A percentile compares a stretch with the other conserved stretches of the same genome.
phyloP scores from a whole-genome alignment of 2,797 vertebrate genomes.

The Cyprinodon diabolis region DNA sequence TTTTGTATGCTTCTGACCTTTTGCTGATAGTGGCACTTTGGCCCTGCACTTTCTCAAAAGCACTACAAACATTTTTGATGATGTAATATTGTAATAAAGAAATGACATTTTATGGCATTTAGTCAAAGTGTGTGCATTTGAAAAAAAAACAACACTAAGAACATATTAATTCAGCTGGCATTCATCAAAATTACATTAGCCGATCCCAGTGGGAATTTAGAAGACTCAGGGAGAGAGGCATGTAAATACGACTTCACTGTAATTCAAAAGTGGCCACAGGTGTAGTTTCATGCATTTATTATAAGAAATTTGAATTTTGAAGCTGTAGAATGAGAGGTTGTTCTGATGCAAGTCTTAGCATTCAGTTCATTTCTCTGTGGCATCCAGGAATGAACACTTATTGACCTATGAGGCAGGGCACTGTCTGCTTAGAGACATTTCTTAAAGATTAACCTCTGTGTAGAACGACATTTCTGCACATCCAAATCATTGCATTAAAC shows the following conservation, averaged over 20 bases:
- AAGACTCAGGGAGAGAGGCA: constrained; percentile 42
- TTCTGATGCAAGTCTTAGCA: constrained; percentile 26
- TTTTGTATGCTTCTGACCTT: constrained; percentile 37
- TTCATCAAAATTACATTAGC: constrained; percentile 56
- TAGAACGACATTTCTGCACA: no score
- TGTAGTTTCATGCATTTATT: constrained; percentile 70
- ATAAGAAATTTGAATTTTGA: constrained; percentile 56
- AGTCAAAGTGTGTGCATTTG: constrained; percentile 21
- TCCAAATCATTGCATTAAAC: no score
- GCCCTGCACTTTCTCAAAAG: constrained; percentile 33
- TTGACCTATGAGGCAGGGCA: neutral
- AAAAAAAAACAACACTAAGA: neutral
- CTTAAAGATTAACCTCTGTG: no score
- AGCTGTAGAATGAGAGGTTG: constrained; percentile 46
- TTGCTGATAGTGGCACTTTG: constrained; percentile 23
- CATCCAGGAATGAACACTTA: constrained; percentile 17
- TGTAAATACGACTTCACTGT: constrained; percentile 52
- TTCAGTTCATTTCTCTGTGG: constrained; percentile 23
- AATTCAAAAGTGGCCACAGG: constrained; percentile 62
- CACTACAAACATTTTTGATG: constrained; percentile 30
- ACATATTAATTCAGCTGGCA: constrained; percentile 35
- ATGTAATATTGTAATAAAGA: constrained; percentile 22
- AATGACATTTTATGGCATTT: constrained; percentile 51
- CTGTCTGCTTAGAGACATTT: neutral
- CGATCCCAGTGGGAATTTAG: constrained; percentile 24